Evolutionary conservation across 2,888 invertebrate species (phyloP), one percentile per base, ranked within the genome.

Genomic region (Nebria brevicollis): DNA sequence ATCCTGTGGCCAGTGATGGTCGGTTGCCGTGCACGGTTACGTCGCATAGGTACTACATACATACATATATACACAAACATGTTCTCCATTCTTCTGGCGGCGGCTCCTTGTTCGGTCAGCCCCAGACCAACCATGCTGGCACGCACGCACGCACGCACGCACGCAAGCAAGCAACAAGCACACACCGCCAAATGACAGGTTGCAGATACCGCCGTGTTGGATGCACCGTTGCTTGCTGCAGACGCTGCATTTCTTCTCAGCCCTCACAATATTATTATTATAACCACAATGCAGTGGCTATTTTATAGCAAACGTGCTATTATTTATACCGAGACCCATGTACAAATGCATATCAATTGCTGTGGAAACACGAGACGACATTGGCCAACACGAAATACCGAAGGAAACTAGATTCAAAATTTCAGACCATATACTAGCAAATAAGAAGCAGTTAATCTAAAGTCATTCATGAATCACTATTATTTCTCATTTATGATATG

Each of bases 131-230:
- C 11, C 54, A 54, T 54, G 54, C 54, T 54, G 54, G 54, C 54
- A 2, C 2, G 54, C 54, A 2, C 1, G 7, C 70, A 20, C 11
- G 70, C 70, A 70, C 20, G 70, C 70, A 6, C 6, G 15, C 70
- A 70, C 70, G 34, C 54, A 54, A 5, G 54, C 54, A 54, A 8
- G 54, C 70, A 20, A 26, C 70, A 70, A 25, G 70, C 25, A 54
- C 54, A 70, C 70, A 70, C 70, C 70, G 70, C 70, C 70, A 70
- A 70, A 70, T 70, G 70, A 70, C 70, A 70, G 70, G 70, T 70
- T 70, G 70, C 70, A 15, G 70, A 34, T 15, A 25, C 70, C 70
- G 70, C 11, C 70, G 54, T 54, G 54, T 13, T 54, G 54, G 70
- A 70, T 70, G 70, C 70, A 26, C 70, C 34, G 70, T 70, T 70